phyloP scores from a whole-genome alignment of 2,797 vertebrate species.

The Dipus sagitta region DNA sequence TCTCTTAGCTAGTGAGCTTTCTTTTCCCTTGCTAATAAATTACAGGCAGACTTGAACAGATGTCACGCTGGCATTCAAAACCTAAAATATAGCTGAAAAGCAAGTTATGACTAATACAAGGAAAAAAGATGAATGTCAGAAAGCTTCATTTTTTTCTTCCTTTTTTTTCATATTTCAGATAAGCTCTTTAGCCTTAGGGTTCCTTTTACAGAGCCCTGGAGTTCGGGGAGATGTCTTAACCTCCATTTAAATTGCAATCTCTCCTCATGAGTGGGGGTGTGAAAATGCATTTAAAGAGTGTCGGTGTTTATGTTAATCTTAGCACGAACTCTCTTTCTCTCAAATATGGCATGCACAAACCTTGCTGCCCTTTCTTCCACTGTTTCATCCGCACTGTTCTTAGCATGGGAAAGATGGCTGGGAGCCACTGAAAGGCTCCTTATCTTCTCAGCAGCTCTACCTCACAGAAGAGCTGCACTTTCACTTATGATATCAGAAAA shows the following conservation, averaged over 20 bases:
- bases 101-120: constrained; percentile 89
- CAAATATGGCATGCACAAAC: constrained; percentile 77
- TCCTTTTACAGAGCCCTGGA: constrained; percentile 81
- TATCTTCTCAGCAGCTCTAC: constrained; percentile 55
- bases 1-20: constrained; percentile 80
- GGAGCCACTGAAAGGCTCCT: constrained; percentile 58
- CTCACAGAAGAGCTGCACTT: constrained; percentile 47
- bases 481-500: constrained; percentile 52
- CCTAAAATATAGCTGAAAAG: constrained; percentile 89
- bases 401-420: constrained; percentile 72
- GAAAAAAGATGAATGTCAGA: constrained; percentile 88
- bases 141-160: constrained; percentile 80
- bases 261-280: constrained; percentile 82
- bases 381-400: constrained; percentile 67
- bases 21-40: constrained; percentile 88
- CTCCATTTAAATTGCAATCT: constrained; percentile 82
- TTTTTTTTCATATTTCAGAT: constrained; percentile 88
- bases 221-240: constrained; percentile 81
- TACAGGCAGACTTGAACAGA: constrained; percentile 87
- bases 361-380: constrained; percentile 68
- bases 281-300: constrained; percentile 82
- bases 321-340: constrained; percentile 81
- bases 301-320: constrained; percentile 80
- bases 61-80: constrained; percentile 89
- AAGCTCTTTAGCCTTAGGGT: constrained; percentile 89